Conservation (phyloP, 2,113 vertebrate genomes). For the Cacatua alba region DNA sequence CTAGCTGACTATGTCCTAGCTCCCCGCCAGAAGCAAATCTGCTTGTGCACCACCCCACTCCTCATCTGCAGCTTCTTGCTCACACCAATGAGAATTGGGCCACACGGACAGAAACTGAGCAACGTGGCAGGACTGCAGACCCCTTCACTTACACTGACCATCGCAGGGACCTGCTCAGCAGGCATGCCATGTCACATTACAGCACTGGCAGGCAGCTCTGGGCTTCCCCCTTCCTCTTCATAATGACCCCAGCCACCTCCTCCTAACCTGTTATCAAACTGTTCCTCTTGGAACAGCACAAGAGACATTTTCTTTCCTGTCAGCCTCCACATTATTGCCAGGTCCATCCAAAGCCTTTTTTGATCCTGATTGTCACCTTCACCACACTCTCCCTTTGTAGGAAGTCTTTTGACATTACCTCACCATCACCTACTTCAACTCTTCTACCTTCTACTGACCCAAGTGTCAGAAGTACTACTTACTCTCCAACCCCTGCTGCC, state of each 20-base stretch:
- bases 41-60: neutral
- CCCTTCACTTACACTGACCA: neutral
- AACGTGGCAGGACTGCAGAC: neutral
- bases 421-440: neutral
- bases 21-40: neutral
- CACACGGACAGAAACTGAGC: neutral
- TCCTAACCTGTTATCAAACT: neutral
- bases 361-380: neutral
- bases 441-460: neutral
- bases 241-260: neutral
- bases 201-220: neutral
- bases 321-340: neutral
- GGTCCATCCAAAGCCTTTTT: neutral
- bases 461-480: neutral
- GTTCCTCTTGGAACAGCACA: neutral
- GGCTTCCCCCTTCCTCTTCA: neutral
- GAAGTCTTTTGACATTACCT: neutral
- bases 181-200: accelerated
- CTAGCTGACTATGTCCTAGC: neutral
- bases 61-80: neutral
- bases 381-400: neutral
- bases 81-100: neutral
- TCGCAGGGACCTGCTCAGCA: neutral
- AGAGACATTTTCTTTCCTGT: neutral
- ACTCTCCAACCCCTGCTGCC: neutral